Base-by-base conservation (phyloP, 2,797 vertebrate species). In the Argentina silus region DNA sequence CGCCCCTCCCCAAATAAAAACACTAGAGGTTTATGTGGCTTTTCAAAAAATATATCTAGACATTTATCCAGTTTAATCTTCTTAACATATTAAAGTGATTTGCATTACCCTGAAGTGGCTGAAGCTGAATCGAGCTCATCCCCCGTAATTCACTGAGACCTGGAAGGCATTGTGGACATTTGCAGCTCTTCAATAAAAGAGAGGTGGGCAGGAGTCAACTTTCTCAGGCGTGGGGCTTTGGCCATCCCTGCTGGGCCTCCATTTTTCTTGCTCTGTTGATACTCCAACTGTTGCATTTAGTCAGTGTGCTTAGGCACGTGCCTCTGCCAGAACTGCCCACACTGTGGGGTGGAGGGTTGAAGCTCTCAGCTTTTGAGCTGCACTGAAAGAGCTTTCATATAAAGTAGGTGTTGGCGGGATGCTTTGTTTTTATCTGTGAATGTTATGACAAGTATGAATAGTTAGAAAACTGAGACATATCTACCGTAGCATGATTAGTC, bases 1-100 rank as follows among this genome's bases (percentile, higher is more conserved):
- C 86, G 79, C 91, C 89, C 89, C 91, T 91, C 91, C 90, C 91
- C 88, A 84, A 93, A 93, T 89, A 90, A 94, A 94, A 94, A 94
- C 91, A 94, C 91, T 90, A 88, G 87, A 93, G 93, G 93, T 94
- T 95, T 95, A 93, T 83, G 90, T 94, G 90, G 91, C 90, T 94
- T 94, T 93, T 92, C 86, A 91, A 90, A 94, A 82, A 92, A 93
- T 92, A 83, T 93, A 95, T 94, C 93, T 93, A 91, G 94, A 95
- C 93, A 94, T 93, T 94, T 94, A 95, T 95, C 93, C 94, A 94
- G 90, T 93, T 91, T 95, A 95, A 95, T 95, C 94, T 94, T 92
- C 93, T 95, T 94, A 95, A 93, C 93, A 95, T 94, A 94, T 95
- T 95, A 95, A 93, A 94, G 90, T 94, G 93, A 95, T 95, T 94